Evolutionary conservation across 53 echinoderm and acorn worm genomes (phyloP).

Genomic region (Actinopyga echinites): DNA sequence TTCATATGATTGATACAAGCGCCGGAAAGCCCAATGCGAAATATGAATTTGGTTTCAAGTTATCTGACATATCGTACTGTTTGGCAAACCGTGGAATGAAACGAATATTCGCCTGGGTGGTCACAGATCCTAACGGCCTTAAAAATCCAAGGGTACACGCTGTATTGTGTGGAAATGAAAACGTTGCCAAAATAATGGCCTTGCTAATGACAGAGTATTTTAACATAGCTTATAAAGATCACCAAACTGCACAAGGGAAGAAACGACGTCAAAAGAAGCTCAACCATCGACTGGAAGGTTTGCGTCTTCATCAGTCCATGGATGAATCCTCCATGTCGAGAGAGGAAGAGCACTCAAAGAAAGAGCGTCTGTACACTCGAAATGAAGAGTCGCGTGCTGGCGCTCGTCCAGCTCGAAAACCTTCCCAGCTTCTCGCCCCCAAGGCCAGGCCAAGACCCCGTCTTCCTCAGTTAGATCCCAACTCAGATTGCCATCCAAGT

Average conservation of each 20-base stretch:
- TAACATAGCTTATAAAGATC: conserved; percentile 54
- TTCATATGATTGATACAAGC: conserved; percentile 53
- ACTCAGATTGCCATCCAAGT: neutral
- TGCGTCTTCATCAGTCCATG: conserved; percentile 18
- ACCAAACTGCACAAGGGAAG: conserved; percentile 12
- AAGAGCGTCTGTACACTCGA: neutral
- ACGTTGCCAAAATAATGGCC: conserved; percentile 59
- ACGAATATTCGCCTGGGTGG: conserved; percentile 65
- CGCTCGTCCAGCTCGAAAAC: neutral
- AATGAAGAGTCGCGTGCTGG: neutral
- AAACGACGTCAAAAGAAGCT: conserved; percentile 12
- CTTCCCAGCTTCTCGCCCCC: neutral
- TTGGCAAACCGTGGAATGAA: conserved; percentile 62
- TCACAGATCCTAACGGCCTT: conserved; percentile 4
- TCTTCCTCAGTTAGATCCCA: neutral
- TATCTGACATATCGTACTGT: conserved; percentile 54
- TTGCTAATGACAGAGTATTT: conserved; percentile 65
- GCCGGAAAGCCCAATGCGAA: conserved; percentile 30
- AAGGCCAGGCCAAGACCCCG: conserved; percentile 32
- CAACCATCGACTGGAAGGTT: conserved; percentile 15
- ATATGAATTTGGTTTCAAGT: conserved; percentile 37
- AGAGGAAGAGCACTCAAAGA: neutral
- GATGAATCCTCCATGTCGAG: conserved; percentile 10
- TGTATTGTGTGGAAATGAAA: conserved; percentile 50
- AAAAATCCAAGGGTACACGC: conserved; percentile 56